Evolutionary conservation across 2,113 vertebrate species (phyloP), one percentile per base, ranked within the genome.

Genomic region (Aramus guarauna): DNA sequence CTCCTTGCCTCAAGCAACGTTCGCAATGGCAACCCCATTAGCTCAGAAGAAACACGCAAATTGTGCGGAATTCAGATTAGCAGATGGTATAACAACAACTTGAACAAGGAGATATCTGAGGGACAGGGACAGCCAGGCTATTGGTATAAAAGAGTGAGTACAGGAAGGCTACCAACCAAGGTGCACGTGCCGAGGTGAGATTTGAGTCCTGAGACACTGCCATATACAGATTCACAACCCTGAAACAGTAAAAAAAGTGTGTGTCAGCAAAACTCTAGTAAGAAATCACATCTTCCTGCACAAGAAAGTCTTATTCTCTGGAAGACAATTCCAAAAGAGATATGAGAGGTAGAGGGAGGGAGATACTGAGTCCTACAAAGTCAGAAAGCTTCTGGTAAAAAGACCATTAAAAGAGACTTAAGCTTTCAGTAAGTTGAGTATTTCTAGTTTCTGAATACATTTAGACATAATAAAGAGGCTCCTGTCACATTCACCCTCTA

Each of bases 131-230:
- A 63, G 53, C 29, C 24, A 22, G 18, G 20, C 36, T 92, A n/a
- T 3, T 37, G 36, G 15, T 50, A 45, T 10, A 34, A 92, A 81
- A 82, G 34, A 67, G 39, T 24, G 68, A 84, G 36, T 52, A 91
- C 22, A 88, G 52, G 88, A 97, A 86, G 56, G 55, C 73, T 97
- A 97, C 97, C 55, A 97, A 99, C 99, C 98, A 98, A 97, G 34
- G 98, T 99, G 92, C 99, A 99, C 2, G 99, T 98, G 85, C 99
- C 99, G 17, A 99, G 98, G 94, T 99, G 99, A 97, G 99, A 98
- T 85, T 99, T 99, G 64, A 99, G 98, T 92, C 99, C 99, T 9
- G 99, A 99, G 75, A 99, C 98, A 43, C 99, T 99, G 95, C 99
- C 98, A 93, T 99, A 99, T 60, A 98, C 98, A 94, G 98, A 98